These are phyloP conservation scores for Pipa parva DNA, from an alignment of 2,113 vertebrate genomes.

Conservation along the genomic window DNA sequence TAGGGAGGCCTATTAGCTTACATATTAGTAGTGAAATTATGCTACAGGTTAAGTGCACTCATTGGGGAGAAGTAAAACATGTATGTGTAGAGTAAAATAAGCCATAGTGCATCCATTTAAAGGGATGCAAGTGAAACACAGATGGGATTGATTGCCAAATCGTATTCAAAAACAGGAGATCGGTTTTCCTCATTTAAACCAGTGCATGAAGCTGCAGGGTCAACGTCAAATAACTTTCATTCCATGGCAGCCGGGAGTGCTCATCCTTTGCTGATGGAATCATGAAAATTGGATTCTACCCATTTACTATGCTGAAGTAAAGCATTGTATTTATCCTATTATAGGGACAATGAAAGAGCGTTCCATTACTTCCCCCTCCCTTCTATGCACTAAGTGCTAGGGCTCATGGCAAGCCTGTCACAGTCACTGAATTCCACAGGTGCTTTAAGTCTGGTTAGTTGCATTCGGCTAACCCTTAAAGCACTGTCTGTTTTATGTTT, in stretches of 20 bases:
- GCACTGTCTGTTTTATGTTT: background rate
- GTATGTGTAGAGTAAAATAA: background rate
- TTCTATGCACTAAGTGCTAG: background rate
- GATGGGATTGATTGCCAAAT: conserved; percentile 3
- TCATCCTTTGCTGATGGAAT: conserved; percentile 86
- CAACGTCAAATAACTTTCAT: conserved; percentile 32
- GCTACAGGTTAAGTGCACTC: background rate
- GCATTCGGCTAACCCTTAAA: background rate
- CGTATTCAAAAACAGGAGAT: background rate
- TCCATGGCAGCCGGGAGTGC: conserved; percentile 24
- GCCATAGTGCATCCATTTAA: conserved; percentile 48
- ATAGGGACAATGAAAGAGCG: conserved; percentile 78
- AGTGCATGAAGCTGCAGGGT: conserved; percentile 14
- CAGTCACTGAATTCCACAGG: conserved; percentile 10
- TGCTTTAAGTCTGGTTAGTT: background rate
- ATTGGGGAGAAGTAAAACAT: background rate
- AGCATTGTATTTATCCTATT: conserved; percentile 89
- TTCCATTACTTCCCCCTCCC: conserved; percentile 58
- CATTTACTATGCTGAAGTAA: conserved; percentile 89
- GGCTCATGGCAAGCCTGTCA: conserved; percentile 22
- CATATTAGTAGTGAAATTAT: conserved; percentile 24
- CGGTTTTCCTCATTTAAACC: background rate
- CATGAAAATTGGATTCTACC: conserved; percentile 98
- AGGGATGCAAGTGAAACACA: conserved; percentile 47
- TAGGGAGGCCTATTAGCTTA: conserved; percentile 25